Conservation (phyloP, 2,888 invertebrate species). For the Ormyrus rosae region DNA sequence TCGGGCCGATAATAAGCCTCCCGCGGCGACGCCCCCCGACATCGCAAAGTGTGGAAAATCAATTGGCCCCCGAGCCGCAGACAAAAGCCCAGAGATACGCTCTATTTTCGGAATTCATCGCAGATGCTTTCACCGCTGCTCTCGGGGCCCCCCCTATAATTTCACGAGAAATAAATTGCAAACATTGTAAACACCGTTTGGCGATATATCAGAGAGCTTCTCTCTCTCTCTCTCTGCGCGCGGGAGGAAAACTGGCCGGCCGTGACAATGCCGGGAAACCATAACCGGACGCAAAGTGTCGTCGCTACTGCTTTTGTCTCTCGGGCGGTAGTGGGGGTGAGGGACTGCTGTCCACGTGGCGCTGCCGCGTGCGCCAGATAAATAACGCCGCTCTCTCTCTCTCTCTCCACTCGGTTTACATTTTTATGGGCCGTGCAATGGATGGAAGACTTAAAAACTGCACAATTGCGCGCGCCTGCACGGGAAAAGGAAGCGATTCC, state of each 20-base stretch:
- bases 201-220: conserved; percentile 36
- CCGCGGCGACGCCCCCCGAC: background rate
- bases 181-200: conserved; percentile 51
- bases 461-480: conserved; percentile 21
- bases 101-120: conserved; percentile 49
- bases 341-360: too few relatives aligned
- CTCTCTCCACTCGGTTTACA: conserved; percentile 62
- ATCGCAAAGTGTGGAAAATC: conserved; percentile 48
- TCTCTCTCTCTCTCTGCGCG: background rate
- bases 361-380: conserved; percentile 64
- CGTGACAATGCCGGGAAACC: conserved; percentile 46
- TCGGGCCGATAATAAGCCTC: conserved; percentile 18
- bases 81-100: background rate
- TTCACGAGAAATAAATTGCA: conserved; percentile 51
- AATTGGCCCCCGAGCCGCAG: conserved; percentile 21
- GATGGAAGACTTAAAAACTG: conserved; percentile 56
- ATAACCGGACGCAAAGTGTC: conserved; percentile 66
- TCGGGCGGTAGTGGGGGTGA: conserved; percentile 26
- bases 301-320: conserved; percentile 63
- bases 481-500: conserved; percentile 44
- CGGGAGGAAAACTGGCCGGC: conserved; percentile 29
- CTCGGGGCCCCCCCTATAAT: conserved; percentile 25
- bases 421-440: conserved; percentile 65
- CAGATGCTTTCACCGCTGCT: conserved; percentile 45
- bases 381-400: conserved; percentile 61